These are phyloP conservation scores for Sylvicola cinctus DNA, from an alignment of 2,888 invertebrate genomes.

Conservation along the genomic window DNA sequence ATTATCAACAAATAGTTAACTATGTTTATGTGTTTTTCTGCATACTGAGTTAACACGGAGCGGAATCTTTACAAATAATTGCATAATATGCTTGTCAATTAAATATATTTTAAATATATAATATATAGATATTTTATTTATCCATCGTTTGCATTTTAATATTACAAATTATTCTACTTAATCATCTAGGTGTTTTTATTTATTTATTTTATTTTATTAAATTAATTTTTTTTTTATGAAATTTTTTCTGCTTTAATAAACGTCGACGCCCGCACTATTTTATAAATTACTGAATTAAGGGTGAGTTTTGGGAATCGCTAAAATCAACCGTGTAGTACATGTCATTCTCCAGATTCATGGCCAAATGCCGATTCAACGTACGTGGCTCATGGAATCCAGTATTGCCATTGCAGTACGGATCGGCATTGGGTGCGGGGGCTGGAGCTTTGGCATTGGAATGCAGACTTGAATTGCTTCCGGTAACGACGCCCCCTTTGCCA, in stretches of 20 bases:
- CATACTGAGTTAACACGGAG: too few relatives aligned
- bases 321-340: constrained; percentile 62
- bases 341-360: constrained; percentile 43
- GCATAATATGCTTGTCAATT: too few relatives aligned
- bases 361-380: constrained; percentile 28
- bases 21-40: too few relatives aligned
- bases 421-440: too few relatives aligned
- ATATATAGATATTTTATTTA: not conserved
- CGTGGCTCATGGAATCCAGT: constrained; percentile 20
- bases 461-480: constrained; percentile 3
- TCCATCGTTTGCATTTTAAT: not conserved
- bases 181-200: not conserved
- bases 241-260: not conserved
- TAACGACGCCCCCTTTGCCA: constrained; percentile 26
- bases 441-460: too few relatives aligned
- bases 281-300: constrained; percentile 41
- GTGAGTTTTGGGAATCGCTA: constrained; percentile 54
- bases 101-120: not conserved
- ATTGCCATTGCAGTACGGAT: constrained; percentile 8
- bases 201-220: not conserved
- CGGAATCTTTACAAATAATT: too few relatives aligned
- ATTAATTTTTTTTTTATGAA: not conserved
- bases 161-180: not conserved
- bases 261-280: too few relatives aligned
- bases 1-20: too few relatives aligned